Evolutionary conservation across 2,113 vertebrate genomes (phyloP).

Genomic region (rat (Rattus norvegicus)): GRCr8 NC_086019.1:18463501-18464000

Average conservation of each 20-base stretch:
- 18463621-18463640: constrained; percentile 13
- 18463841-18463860: constrained; percentile 26
- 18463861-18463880: neutral
- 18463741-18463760: constrained; percentile 26
- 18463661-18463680: constrained; percentile 1
- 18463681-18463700: constrained; percentile 11
- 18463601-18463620: constrained; percentile 1
- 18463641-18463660: constrained; percentile 26
- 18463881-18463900: neutral
- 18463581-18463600: constrained; percentile 7
- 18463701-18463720: constrained; percentile 47
- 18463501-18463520: constrained; percentile 25
- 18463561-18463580: neutral
- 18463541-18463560: constrained; percentile 11
- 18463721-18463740: neutral
- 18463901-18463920: neutral
- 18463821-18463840: neutral
- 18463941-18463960: neutral
- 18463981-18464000: neutral
- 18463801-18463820: neutral
- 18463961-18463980: neutral
- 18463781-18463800: neutral
- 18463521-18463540: constrained; percentile 18
- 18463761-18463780: neutral
- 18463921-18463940: neutral